Evolutionary conservation across 2,888 invertebrate species (phyloP), one percentile per base, ranked within the genome.

Genomic region (Acanthacorydalis orientalis): DNA sequence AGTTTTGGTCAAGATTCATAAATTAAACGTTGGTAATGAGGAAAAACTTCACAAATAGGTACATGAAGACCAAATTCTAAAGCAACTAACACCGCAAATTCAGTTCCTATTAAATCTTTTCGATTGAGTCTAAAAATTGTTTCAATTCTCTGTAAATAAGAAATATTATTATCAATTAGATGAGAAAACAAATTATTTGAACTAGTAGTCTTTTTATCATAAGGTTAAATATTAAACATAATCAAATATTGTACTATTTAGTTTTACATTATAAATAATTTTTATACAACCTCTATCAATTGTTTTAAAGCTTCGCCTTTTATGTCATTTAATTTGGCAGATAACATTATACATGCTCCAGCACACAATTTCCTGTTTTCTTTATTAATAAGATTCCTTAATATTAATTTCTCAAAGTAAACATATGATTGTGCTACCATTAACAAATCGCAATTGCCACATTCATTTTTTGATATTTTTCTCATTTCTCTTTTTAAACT

Each of bases 371-470:
- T 97, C 42, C 97, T 76, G 62, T 97, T 97, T 61, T 82, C 83
- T 67, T 97, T 98, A 60, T 91, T 93, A 45, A 97, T 89, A 50
- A 93, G 70, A 60, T 87, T 85, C 54, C 86, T 85, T 45, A 95
- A 72, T 55, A 97, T 92, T 47, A 97, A 71, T 64, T 93, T 93
- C 65, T 98, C 97, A 66, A 96, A 97, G 68, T 92, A 97, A n/a
- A 96, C 96, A 62, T 92, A 96, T 0, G 95, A 88, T 64, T 93
- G 92, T 14, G 97, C 95, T 14, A 97, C 87, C 1, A 91, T 91
- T 51, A 95, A 70, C 50, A 93, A 70, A 68, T 97, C 96, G 49
- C 80, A 71, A 45, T 76, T 74, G 50, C 83, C 81, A 56, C 77
- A 78, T 64, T 91, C 89, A 57, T 82, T 72, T 64, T 85, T 87